phyloP scores from a whole-genome alignment of 2,113 vertebrate genomes.

The Muscicapa adusta region DNA sequence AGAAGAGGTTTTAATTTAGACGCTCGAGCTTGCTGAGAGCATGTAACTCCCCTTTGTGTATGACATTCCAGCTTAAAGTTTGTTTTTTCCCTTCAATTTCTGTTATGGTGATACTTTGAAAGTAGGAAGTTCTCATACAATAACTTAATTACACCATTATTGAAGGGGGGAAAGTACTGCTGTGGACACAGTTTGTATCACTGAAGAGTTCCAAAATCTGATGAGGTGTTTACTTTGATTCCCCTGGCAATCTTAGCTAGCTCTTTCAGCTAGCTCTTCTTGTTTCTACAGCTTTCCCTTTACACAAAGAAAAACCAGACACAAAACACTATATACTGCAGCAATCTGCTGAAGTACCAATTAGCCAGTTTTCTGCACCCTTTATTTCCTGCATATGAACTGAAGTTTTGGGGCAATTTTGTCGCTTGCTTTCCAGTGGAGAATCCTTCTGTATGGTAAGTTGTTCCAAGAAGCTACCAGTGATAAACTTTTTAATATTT shows the following conservation, averaged over 20 bases:
- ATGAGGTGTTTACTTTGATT: background rate
- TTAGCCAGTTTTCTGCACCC: background rate
- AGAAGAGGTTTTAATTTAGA: constrained; percentile 4
- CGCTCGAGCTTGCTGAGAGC: background rate
- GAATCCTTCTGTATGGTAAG: background rate
- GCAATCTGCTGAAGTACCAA: background rate
- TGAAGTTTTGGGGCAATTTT: background rate
- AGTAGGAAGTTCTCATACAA: background rate
- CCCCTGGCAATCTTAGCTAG: background rate
- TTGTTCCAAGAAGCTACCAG: background rate
- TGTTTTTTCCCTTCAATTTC: background rate
- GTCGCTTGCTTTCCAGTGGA: background rate
- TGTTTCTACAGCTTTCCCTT: background rate
- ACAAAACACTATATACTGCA: background rate
- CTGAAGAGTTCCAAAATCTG: background rate
- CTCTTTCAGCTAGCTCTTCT: background rate
- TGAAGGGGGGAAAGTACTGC: background rate
- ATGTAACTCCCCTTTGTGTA: background rate
- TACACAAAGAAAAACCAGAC: background rate
- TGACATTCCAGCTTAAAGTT: background rate
- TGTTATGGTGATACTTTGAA: background rate
- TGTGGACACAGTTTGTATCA: background rate
- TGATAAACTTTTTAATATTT: background rate
- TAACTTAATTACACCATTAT: background rate
- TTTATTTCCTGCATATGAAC: background rate